These are phyloP conservation scores for Drosophila anceps DNA, from an alignment of 2,888 invertebrate species.

Conservation along the genomic window DNA sequence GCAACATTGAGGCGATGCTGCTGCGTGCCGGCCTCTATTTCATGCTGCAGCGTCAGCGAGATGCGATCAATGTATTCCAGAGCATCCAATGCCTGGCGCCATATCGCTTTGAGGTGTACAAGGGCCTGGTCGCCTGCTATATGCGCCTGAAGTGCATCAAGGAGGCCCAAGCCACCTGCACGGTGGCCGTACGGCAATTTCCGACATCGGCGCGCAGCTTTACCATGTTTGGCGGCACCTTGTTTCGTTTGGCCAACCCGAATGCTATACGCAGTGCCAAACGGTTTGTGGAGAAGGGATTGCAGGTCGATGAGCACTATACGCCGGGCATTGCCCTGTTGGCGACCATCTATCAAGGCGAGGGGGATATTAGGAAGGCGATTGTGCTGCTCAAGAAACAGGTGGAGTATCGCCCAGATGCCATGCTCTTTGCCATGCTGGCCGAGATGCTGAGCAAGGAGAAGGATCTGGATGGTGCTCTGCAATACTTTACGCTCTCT, in stretches of 20 bases:
- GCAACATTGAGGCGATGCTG: conserved; percentile 90
- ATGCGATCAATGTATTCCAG: conserved; percentile 81
- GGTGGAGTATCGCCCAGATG: conserved; percentile 84
- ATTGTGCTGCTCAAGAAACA: conserved; percentile 89
- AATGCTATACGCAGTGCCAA: conserved; percentile 87
- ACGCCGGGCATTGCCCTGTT: conserved; percentile 90
- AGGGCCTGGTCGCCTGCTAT: conserved; percentile 92
- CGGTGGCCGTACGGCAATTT: conserved; percentile 90
- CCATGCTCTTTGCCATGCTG: conserved; percentile 82
- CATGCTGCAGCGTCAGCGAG: conserved; percentile 78
- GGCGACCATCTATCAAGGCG: conserved; percentile 89
- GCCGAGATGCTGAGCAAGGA: conserved; percentile 81
- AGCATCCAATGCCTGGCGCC: conserved; percentile 79
- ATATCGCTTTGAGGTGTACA: conserved; percentile 88
- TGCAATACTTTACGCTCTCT: conserved; percentile 84
- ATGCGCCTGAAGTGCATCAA: conserved; percentile 88
- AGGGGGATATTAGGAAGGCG: conserved; percentile 89
- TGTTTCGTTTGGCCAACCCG: conserved; percentile 88
- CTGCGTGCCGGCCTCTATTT: conserved; percentile 87
- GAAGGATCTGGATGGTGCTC: conserved; percentile 81
- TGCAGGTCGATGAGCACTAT: conserved; percentile 90
- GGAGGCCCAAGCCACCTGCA: conserved; percentile 91
- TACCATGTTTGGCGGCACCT: conserved; percentile 90
- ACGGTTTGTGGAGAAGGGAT: conserved; percentile 89
- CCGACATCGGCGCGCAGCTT: conserved; percentile 90